phyloP scores from a whole-genome alignment of 2,797 vertebrate genomes.

The Hydrolagus colliei region DNA sequence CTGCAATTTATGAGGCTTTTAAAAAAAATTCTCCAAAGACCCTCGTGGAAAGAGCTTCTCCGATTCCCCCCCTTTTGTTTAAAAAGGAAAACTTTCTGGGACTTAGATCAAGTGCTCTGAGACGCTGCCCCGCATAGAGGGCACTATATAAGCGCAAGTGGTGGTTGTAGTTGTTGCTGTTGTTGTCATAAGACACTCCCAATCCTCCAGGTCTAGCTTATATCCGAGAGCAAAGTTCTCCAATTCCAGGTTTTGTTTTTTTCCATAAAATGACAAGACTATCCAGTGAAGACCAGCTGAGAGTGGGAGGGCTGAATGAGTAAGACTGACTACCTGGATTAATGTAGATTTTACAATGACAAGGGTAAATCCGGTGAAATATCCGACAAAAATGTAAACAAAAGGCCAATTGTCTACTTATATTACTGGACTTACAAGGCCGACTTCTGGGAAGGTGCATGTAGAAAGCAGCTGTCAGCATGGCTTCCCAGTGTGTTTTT shows the following conservation, averaged over 20 bases:
- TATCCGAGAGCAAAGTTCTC: too few relatives aligned
- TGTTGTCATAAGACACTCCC: conserved; percentile 31
- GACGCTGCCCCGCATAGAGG: too few relatives aligned
- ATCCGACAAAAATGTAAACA: conserved; percentile 70
- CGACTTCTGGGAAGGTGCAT: conserved; percentile 57
- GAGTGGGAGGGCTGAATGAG: conserved; percentile 38
- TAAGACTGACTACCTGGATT: conserved; percentile 30
- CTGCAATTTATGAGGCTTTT: neutral
- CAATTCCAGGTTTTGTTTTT: neutral
- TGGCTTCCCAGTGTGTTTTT: conserved; percentile 58
- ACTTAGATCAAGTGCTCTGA: conserved; percentile 7
- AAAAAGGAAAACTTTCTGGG: too few relatives aligned
- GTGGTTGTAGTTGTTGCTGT: conserved; percentile 48
- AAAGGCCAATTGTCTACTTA: conserved; percentile 66
- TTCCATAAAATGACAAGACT: neutral
- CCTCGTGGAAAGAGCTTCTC: too few relatives aligned
- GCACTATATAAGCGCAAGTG: neutral
- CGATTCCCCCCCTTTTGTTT: too few relatives aligned
- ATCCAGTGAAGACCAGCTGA: neutral
- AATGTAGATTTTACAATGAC: conserved; percentile 42
- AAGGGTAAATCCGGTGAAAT: conserved; percentile 56
- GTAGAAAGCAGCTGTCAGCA: conserved; percentile 66
- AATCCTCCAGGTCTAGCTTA: too few relatives aligned
- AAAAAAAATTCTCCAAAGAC: too few relatives aligned
- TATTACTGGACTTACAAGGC: conserved; percentile 55